Conservation (phyloP, 1,140 invertebrate species). For the Bombus terrestris region DNA sequence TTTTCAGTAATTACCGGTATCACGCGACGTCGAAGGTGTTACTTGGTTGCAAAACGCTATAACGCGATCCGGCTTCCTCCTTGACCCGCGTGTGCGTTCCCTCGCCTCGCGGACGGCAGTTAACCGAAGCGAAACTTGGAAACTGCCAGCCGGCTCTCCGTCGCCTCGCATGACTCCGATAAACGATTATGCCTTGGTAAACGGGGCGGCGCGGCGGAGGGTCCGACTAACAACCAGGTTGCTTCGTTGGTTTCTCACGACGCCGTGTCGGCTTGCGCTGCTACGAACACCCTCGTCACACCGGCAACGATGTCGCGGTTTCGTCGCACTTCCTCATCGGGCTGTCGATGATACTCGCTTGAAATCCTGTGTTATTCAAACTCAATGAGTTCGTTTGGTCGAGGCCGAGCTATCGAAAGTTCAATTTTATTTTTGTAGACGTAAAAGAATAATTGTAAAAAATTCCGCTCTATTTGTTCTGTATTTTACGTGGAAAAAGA, state of each 20-base stretch:
- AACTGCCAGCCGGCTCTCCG: slow-evolving; percentile 68
- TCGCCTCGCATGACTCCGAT: slow-evolving; percentile 77
- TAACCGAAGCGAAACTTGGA: slow-evolving; percentile 73
- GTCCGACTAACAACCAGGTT: slow-evolving; percentile 77
- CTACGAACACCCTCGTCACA: not conserved
- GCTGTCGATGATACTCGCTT: not conserved
- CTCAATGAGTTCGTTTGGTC: not conserved
- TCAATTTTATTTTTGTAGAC: too few species aligned
- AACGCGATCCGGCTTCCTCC: slow-evolving; percentile 36
- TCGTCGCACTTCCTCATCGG: too few species aligned
- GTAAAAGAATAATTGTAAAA: too few species aligned
- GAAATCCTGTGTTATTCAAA: not conserved
- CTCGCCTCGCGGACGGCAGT: slow-evolving; percentile 67
- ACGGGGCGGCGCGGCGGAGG: slow-evolving; percentile 53
- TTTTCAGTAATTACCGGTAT: slow-evolving; percentile 81
- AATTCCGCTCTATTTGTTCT: too few species aligned
- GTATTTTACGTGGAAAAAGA: too few species aligned
- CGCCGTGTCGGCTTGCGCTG: slow-evolving; percentile 47
- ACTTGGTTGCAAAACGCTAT: slow-evolving; percentile 59
- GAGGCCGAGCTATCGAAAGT: too few species aligned
- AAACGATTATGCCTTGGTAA: slow-evolving; percentile 76
- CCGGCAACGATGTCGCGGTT: not conserved
- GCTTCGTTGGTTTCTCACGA: slow-evolving; percentile 75
- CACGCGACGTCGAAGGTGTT: slow-evolving; percentile 81
- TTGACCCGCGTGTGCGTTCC: slow-evolving; percentile 30